These are phyloP conservation scores for Nylanderia fulva DNA, from an alignment of 1,140 invertebrate genomes.

Conservation along the genomic window DNA sequence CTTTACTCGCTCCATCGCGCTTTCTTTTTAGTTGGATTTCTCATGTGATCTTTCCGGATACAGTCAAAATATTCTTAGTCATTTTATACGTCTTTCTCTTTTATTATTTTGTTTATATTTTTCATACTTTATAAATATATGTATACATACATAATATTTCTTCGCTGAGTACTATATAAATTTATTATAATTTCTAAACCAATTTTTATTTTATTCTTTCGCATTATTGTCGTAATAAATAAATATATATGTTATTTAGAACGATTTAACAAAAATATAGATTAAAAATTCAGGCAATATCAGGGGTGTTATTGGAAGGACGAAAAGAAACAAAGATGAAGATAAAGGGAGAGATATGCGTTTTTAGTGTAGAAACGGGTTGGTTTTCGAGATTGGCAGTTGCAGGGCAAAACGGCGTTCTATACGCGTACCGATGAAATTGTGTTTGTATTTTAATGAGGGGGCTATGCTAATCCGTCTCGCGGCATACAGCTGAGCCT, in stretches of 20 bases:
- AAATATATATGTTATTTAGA: conserved; percentile 79
- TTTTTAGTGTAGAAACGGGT: conserved; percentile 71
- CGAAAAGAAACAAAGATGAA: neutral
- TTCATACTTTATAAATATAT: neutral
- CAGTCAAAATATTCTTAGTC: neutral
- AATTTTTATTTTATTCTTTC: neutral
- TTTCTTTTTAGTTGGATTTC: conserved; percentile 72
- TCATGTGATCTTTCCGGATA: conserved; percentile 33
- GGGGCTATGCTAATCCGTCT: conserved; percentile 83
- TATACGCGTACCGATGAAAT: conserved; percentile 76
- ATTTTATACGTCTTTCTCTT: neutral
- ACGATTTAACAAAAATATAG: conserved; percentile 84
- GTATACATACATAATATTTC: neutral
- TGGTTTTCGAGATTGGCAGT: conserved; percentile 78
- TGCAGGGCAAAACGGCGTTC: conserved; percentile 54
- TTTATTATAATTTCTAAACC: neutral
- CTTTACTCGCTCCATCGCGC: conserved; percentile 73
- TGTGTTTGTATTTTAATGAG: conserved; percentile 85
- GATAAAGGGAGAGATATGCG: conserved; percentile 27
- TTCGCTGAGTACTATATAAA: neutral
- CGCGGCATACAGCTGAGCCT: conserved; percentile 71
- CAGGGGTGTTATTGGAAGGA: conserved; percentile 16
- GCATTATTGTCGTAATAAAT: conserved; percentile 77
- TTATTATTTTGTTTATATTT: neutral
- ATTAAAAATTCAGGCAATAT: conserved; percentile 79